Conservation (phyloP, 2,113 vertebrate genomes). For the Petroica traversi region DNA sequence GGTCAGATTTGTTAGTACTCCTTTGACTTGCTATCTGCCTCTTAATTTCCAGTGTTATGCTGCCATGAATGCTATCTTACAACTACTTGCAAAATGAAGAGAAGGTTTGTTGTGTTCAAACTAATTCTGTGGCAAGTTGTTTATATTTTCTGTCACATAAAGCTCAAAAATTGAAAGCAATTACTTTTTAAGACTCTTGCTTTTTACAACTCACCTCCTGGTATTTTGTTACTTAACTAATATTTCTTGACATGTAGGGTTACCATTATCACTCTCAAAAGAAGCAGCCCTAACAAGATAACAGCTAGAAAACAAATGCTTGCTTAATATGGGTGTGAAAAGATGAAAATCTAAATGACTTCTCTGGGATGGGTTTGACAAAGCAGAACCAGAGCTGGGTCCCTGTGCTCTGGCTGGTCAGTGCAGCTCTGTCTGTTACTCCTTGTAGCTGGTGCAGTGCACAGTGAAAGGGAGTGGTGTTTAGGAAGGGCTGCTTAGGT, state of each 20-base stretch:
- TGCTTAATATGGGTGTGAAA: not conserved
- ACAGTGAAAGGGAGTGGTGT: not conserved
- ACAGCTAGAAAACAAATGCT: not conserved
- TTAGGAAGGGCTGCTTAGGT: not conserved
- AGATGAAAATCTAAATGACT: not conserved
- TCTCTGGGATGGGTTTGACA: not conserved
- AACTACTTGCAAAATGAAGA: not conserved
- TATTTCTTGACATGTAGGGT: not conserved
- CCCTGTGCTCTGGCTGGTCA: not conserved
- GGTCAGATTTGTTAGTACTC: not conserved
- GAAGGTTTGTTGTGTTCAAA: not conserved
- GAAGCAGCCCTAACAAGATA: not conserved
- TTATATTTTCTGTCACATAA: not conserved
- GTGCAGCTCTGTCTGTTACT: not conserved
- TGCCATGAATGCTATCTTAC: not conserved
- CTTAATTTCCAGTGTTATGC: not conserved
- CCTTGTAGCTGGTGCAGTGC: not conserved
- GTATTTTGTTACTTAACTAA: not conserved
- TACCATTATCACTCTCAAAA: not conserved
- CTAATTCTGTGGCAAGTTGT: not conserved
- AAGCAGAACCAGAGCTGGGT: not conserved
- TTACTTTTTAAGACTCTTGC: not conserved
- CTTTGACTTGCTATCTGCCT: not conserved
- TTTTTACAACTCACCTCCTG: not conserved
- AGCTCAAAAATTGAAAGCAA: not conserved